Evolutionary conservation across 2,888 invertebrate genomes (phyloP).

Genomic region (Caenorhabditis plicata): DNA sequence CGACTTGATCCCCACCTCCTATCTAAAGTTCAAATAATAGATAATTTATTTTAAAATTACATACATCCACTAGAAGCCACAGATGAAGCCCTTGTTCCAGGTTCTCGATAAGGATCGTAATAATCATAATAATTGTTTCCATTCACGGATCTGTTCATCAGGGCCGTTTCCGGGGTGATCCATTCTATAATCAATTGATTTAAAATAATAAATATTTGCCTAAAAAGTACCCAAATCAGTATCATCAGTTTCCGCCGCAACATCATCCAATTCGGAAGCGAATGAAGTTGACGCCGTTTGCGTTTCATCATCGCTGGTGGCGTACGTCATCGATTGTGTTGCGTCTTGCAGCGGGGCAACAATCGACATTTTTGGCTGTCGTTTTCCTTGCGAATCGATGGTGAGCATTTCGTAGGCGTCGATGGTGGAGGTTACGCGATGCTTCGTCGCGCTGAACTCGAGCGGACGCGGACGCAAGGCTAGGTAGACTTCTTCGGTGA

Average conservation of each 20-base stretch:
- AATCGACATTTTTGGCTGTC: constrained; percentile 20
- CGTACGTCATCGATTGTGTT: constrained; percentile 10
- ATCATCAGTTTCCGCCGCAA: constrained; percentile 60
- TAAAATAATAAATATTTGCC: too few species aligned
- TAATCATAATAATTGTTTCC: too few species aligned
- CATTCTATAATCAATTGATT: too few species aligned
- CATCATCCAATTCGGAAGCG: constrained; percentile 60
- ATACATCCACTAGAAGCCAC: too few species aligned
- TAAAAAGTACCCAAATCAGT: too few species aligned
- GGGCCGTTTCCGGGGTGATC: constrained; percentile 50
- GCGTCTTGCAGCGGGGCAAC: constrained; percentile 32
- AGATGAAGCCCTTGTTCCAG: too few species aligned
- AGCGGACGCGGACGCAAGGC: constrained; percentile 60
- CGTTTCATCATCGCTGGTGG: constrained; percentile 30
- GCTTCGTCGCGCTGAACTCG: constrained; percentile 39
- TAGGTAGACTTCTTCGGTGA: constrained; percentile 57
- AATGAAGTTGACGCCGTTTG: constrained; percentile 56
- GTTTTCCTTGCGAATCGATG: constrained; percentile 16
- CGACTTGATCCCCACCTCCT: too few species aligned
- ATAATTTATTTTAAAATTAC: background rate
- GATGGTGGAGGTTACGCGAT: constrained; percentile 27
- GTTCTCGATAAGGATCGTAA: constrained; percentile 43
- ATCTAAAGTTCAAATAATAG: constrained; percentile 10
- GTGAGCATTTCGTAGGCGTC: constrained; percentile 38
- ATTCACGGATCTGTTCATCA: too few species aligned